Evolutionary conservation across 2,113 vertebrate genomes (phyloP).

Genomic region (Acanthisitta chloris): DNA sequence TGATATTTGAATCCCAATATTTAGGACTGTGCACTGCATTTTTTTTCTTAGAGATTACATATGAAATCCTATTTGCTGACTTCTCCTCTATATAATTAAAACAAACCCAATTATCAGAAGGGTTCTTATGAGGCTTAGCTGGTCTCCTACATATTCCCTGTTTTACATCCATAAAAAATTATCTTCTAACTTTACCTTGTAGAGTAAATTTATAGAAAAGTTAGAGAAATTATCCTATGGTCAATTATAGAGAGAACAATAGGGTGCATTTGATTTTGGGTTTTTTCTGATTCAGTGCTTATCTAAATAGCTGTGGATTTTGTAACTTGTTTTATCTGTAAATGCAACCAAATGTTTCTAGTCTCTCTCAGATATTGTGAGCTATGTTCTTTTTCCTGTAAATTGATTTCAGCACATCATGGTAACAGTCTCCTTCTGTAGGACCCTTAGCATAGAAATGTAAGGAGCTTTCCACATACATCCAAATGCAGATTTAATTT

Average conservation of each 20-base stretch:
- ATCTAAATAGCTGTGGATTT: not conserved
- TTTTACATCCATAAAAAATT: not conserved
- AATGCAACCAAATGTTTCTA: not conserved
- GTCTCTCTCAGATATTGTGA: not conserved
- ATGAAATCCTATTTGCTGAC: not conserved
- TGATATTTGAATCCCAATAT: not conserved
- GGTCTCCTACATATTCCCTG: not conserved
- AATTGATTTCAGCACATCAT: not conserved
- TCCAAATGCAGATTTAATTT: not conserved
- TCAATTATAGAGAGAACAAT: not conserved
- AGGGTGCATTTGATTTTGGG: not conserved
- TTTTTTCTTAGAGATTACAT: not conserved
- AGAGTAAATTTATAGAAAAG: not conserved
- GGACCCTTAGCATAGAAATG: not conserved
- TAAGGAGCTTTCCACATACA: not conserved
- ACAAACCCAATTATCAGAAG: not conserved
- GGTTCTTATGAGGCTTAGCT: not conserved
- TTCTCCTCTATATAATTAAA: slow-evolving; percentile 1
- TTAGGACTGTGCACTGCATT: not conserved
- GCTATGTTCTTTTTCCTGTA: not conserved
- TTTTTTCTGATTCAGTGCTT: not conserved
- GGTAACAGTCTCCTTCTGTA: not conserved
- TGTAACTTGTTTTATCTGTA: not conserved
- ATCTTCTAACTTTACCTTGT: not conserved
- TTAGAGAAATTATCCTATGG: not conserved